Evolutionary conservation across 2,888 invertebrate genomes (phyloP), one percentile per base, ranked within the genome.

Genomic region (Drosophila peninsularis): DNA sequence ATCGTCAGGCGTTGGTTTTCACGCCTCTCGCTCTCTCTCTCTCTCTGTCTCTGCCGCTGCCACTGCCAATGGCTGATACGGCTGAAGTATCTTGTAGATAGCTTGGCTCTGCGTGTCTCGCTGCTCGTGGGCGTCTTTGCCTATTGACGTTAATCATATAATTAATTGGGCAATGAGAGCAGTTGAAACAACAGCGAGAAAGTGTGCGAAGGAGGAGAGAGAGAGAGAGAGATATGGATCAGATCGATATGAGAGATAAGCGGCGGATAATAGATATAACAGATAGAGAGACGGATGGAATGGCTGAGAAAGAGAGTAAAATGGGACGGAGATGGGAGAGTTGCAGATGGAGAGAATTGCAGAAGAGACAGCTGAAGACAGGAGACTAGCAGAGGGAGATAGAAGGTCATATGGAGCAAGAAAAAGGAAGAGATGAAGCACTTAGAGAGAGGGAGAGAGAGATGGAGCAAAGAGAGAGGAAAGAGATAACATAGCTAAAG

Each of bases 131-230:
- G 37, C 55, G 45, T 19, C 17, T 41, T 24, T 42, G 49, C 64
- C 54, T 87, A 88, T 83, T 88, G 87, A 75, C 84, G 81, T 83
- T 88, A 83, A 83, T 83, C 87, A 80, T 71, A 74, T 81, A 68
- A 75, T 86, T 86, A 82, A 82, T 86, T 83, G 84, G 71, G 83
- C 71, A 67, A 68, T 65, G 54, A 53, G 45, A 50, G 7, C 56
- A 69, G 42, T 45, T 36, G 47, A 52, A 67, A 42, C 34, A 21
- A 13, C 9, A 36, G n/a, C 34, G 6, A 17, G 41, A 27, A 1
- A 10, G 14, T n/a, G 30, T 13, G 17, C 9, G 1, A 2, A 21
- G 14, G 1, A 7, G 17, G 21, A 32, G 39, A 49, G 14, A n/a
- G 10, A 6, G 13, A 13, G 24, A 9, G 9, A 11, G 32, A 9